Evolutionary conservation across 1,140 invertebrate species (phyloP), one percentile per base, ranked within the genome.

Genomic region (Chlorops oryzae): DNA sequence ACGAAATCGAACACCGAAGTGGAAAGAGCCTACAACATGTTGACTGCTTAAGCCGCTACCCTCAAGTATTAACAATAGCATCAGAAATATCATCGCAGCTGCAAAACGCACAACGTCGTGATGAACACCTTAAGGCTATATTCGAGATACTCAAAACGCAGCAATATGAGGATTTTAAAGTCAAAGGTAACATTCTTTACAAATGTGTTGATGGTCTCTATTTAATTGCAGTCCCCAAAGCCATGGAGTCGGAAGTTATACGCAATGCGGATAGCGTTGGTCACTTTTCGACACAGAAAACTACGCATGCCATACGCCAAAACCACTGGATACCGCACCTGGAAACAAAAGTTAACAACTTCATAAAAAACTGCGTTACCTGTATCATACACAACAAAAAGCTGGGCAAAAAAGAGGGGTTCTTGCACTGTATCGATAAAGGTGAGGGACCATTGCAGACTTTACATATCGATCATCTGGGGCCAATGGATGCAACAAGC

Each of bases 241-340:
- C 5, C 10, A 48, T 48, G 47, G 47, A 48, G 47, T 10, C 24
- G 5, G 47, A 48, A 48, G 21, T 48, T 41, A 50, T 41, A 7
- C n/a, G 4, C 5, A 23, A 35, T 37, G 45, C 34, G 12, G 18
- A 47, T 23, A 22, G 44, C 72, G 2, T 57, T 48, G 46, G 46
- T 3, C 58, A 70, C 25, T 76, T 70, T 34, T 35, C 48, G 23
- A 47, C 72, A 7, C 47, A 59, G 24, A 50, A 50, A 35, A 50
- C 40, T 3, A 50, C 37, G 28, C 43, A 68, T 20, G 21, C 62
- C 7, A 60, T 75, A 5, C 54, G 48, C 21, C 56, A 60, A 56
- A 63, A 75, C 10, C 75, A 62, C 56, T 74, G 53, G 32, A 65
- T 75, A 27, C 47, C 60, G 3, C 62, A 73, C 4, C 12, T 73